Evolutionary conservation across 2,113 vertebrate genomes (phyloP).

Genomic region (Gymnocephalus cernua): DNA sequence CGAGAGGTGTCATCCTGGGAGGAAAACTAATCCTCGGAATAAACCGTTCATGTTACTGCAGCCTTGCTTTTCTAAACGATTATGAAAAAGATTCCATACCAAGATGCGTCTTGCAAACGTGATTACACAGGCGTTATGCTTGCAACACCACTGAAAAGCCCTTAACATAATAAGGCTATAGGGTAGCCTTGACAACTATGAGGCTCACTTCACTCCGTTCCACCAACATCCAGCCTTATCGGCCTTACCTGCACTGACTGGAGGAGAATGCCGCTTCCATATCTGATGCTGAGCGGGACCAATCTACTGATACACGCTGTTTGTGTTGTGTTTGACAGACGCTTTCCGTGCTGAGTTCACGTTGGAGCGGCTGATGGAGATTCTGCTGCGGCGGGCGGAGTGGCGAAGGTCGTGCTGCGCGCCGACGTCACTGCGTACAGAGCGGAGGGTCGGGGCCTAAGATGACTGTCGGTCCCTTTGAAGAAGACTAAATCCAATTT

Average conservation of each 20-base stretch:
- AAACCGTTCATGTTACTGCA: not conserved
- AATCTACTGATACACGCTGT: not conserved
- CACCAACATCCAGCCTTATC: not conserved
- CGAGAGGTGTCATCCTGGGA: not conserved
- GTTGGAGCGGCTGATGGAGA: slow-evolving; percentile 25
- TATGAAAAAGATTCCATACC: not conserved
- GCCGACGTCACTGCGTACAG: slow-evolving; percentile 39
- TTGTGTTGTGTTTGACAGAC: not conserved
- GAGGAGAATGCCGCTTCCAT: slow-evolving; percentile 49
- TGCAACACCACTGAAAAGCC: not conserved
- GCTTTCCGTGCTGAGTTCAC: slow-evolving; percentile 2
- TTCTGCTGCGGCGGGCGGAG: not conserved
- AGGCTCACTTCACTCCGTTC: not conserved
- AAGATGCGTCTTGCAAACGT: too few relatives aligned
- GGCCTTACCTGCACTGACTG: slow-evolving; percentile 71
- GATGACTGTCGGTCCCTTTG: slow-evolving; percentile 54
- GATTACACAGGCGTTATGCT: not conserved
- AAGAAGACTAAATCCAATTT: slow-evolving; percentile 72
- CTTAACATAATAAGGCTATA: not conserved
- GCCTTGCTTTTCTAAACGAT: not conserved
- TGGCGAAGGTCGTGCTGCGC: slow-evolving; percentile 27
- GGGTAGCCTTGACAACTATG: slow-evolving; percentile 8
- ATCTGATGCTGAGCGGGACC: not conserved
- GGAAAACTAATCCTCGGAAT: slow-evolving; percentile 36
- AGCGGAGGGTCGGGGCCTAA: slow-evolving; percentile 28